A percentile compares a stretch with the other conserved stretches of the same genome.
These are phyloP conservation scores for Cryptus armator DNA, from an alignment of 2,888 invertebrate species.

Conservation along the genomic window DNA sequence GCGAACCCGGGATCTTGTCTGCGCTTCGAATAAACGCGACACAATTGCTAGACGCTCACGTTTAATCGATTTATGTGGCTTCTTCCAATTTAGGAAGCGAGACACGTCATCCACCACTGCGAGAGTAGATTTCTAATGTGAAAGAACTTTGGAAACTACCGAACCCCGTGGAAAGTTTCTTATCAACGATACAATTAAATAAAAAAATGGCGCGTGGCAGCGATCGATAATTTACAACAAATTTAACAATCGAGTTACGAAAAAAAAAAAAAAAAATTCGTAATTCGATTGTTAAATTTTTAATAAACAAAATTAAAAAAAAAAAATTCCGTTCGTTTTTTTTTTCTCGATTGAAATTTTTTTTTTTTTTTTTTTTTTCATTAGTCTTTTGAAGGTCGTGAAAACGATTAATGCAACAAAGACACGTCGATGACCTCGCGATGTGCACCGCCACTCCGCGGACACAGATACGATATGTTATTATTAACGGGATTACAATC, in stretches of 20 bases:
- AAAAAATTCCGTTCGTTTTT: not conserved
- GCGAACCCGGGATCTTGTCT: not conserved
- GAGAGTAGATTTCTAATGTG: not conserved
- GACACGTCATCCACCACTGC: not conserved
- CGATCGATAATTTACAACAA: too few relatives aligned
- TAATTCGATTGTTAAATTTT: too few relatives aligned
- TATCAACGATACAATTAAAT: not conserved
- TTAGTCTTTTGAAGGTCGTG: not conserved
- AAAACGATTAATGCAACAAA: not conserved
- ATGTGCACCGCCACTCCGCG: not conserved
- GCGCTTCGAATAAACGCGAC: not conserved
- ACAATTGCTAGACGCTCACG: slow-evolving; percentile 14
- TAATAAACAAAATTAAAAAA: not conserved
- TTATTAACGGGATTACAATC: slow-evolving; percentile 1
- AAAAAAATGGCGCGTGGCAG: too few relatives aligned
- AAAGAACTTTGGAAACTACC: not conserved
- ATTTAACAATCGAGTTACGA: too few relatives aligned
- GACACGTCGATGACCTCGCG: not conserved
- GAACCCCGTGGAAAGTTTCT: slow-evolving; percentile 13
- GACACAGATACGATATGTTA: not conserved
- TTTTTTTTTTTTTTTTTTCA: not conserved
- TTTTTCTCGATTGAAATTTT: too few relatives aligned
- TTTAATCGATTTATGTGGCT: slow-evolving; percentile 42
- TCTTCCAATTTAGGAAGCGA: slow-evolving; percentile 43
- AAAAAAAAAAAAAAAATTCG: too few relatives aligned